Conservation (phyloP, 2,888 invertebrate species). For the Spilarctia lutea region DNA sequence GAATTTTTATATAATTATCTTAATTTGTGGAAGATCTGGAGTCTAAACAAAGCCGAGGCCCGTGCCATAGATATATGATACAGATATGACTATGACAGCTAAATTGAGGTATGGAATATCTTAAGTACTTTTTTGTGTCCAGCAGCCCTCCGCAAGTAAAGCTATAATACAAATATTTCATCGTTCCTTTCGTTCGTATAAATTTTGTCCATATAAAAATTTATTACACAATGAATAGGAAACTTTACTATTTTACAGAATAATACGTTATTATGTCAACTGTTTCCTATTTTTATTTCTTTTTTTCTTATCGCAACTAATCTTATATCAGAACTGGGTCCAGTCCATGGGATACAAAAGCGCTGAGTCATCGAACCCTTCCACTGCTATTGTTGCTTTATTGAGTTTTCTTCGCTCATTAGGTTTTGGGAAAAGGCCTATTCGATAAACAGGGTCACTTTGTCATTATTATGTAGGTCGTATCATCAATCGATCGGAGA, state of each 20-base stretch:
- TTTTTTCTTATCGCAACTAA: slow-evolving; percentile 25
- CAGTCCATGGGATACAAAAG: slow-evolving; percentile 26
- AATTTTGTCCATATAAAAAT: not conserved
- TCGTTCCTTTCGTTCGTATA: not conserved
- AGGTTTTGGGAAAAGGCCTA: slow-evolving; percentile 38
- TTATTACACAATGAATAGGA: not conserved
- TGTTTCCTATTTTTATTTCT: slow-evolving; percentile 12
- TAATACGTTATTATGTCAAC: slow-evolving; percentile 28
- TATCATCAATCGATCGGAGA: slow-evolving; percentile 34
- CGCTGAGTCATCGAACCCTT: slow-evolving; percentile 18
- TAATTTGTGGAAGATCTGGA: too few species aligned
- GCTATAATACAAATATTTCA: not conserved
- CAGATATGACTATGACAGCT: too few species aligned
- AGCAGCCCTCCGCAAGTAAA: not conserved
- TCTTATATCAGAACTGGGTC: slow-evolving; percentile 30
- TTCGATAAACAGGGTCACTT: slow-evolving; percentile 38
- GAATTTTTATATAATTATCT: too few species aligned
- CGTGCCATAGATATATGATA: too few species aligned
- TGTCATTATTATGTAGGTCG: slow-evolving; percentile 36
- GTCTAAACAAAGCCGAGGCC: too few species aligned
- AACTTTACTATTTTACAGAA: not conserved
- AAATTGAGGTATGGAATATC: too few species aligned
- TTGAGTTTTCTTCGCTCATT: slow-evolving; percentile 47
- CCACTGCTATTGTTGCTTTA: slow-evolving; percentile 30
- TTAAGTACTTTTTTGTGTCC: too few species aligned